Conservation (phyloP, 2,113 vertebrate species). For the Epinephelus moara region DNA sequence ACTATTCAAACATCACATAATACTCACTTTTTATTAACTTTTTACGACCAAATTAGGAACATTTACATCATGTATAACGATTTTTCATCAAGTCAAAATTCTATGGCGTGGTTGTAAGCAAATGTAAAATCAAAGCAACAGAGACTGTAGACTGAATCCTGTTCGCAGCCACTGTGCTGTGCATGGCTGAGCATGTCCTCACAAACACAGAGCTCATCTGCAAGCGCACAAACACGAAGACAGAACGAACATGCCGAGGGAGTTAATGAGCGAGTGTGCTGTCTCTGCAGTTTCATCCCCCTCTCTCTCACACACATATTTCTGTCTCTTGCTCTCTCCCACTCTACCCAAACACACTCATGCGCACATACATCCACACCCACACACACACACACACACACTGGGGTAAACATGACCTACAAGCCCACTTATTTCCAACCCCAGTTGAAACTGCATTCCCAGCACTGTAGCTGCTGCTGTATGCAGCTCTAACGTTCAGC, state of each 20-base stretch:
- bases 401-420: conserved; percentile 75
- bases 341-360: background rate
- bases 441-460: conserved; percentile 57
- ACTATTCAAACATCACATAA: background rate
- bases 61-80: background rate
- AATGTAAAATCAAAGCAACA: conserved; percentile 31
- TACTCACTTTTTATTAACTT: background rate
- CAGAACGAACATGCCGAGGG: conserved; percentile 52
- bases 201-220: conserved; percentile 58
- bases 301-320: background rate
- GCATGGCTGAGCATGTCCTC: conserved; percentile 49
- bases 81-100: background rate
- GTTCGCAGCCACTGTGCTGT: conserved; percentile 18
- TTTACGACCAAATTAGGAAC: background rate
- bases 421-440: conserved; percentile 77
- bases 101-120: conserved; percentile 22
- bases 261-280: conserved; percentile 56
- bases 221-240: conserved; percentile 50
- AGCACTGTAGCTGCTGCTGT: conserved; percentile 30
- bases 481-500: conserved; percentile 41
- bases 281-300: conserved; percentile 62
- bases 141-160: conserved; percentile 38
- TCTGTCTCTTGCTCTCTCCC: conserved; percentile 10
- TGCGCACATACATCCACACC: background rate
- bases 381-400: conserved; percentile 31